A percentile compares a stretch with the other conserved stretches of the same genome.
Conservation (phyloP, 2,888 invertebrate genomes). For the Hirtodrosophila histrioides region DNA sequence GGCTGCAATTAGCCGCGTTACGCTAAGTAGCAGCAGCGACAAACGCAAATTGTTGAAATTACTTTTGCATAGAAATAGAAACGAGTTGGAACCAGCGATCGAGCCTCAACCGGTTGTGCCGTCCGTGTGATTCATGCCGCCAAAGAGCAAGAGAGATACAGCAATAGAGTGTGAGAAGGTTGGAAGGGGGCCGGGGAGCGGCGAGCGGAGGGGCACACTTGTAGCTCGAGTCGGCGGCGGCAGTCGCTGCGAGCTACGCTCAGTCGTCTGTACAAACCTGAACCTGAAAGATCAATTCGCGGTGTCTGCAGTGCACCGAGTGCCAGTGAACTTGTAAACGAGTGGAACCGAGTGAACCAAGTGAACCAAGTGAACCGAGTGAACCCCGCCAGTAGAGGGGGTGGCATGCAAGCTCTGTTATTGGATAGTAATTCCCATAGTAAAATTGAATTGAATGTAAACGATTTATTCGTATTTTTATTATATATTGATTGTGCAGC, state of each 20-base stretch:
- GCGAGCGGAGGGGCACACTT: conserved; percentile 1
- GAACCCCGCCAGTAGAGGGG: no score
- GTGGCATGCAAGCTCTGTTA: not conserved
- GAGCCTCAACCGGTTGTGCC: conserved; percentile 35
- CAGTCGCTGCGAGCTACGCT: conserved; percentile 46
- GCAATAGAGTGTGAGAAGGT: not conserved
- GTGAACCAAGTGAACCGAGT: no score
- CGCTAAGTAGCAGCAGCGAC: conserved; percentile 9
- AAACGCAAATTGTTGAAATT: conserved; percentile 46
- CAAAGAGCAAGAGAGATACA: not conserved
- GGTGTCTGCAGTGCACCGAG: conserved; percentile 37
- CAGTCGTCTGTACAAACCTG: conserved; percentile 68
- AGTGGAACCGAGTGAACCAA: conserved; percentile 1
- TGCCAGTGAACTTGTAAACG: conserved; percentile 40
- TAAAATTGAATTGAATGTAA: conserved; percentile 38
- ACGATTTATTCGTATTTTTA: conserved; percentile 27
- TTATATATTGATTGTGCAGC: conserved; percentile 45
- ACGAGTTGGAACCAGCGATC: conserved; percentile 40
- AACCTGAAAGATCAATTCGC: conserved; percentile 69
- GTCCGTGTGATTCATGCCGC: conserved; percentile 37
- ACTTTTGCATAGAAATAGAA: conserved; percentile 25
- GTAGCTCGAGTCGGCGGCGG: conserved; percentile 21
- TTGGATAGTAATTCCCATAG: conserved; percentile 12
- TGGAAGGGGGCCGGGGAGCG: not conserved
- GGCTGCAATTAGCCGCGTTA: conserved; percentile 49